A percentile compares a stretch with the other conserved stretches of the same genome.
These are phyloP conservation scores for Hylia prasina DNA, from an alignment of 2,113 vertebrate species.

Conservation along the genomic window DNA sequence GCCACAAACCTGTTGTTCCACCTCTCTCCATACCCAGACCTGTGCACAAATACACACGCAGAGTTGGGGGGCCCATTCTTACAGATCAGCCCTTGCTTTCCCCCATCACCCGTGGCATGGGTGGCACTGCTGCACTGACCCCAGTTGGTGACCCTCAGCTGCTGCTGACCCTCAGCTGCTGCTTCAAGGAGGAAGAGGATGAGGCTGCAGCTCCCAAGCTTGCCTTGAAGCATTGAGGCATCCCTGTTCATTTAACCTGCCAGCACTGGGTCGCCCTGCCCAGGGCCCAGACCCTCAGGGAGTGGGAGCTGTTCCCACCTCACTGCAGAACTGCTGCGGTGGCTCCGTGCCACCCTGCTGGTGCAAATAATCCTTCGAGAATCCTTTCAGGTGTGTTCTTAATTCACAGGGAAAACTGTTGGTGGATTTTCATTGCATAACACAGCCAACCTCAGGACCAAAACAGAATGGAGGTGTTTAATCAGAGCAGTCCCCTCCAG, in stretches of 20 bases:
- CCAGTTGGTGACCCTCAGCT: neutral
- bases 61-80: neutral
- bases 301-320: neutral
- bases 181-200: neutral
- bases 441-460: neutral
- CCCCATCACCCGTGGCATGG: accelerated
- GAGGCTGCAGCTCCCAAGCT: neutral
- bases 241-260: neutral
- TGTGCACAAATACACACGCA: neutral
- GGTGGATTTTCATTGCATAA: neutral
- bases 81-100: neutral
- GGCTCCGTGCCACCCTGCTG: neutral
- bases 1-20: conserved; percentile 47
- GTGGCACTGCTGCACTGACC: accelerated
- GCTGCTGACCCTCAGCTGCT: neutral
- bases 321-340: neutral
- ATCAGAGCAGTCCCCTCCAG: neutral
- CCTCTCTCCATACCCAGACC: neutral
- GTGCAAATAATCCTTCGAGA: neutral
- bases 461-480: neutral
- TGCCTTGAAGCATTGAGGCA: neutral
- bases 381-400: neutral
- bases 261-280: accelerated
- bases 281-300: neutral
- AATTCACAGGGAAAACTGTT: neutral